A percentile compares a stretch with the other conserved stretches of the same genome.
Evolutionary conservation across 2,888 invertebrate species (phyloP).

Genomic region (Eucriotettix oculatus): DNA sequence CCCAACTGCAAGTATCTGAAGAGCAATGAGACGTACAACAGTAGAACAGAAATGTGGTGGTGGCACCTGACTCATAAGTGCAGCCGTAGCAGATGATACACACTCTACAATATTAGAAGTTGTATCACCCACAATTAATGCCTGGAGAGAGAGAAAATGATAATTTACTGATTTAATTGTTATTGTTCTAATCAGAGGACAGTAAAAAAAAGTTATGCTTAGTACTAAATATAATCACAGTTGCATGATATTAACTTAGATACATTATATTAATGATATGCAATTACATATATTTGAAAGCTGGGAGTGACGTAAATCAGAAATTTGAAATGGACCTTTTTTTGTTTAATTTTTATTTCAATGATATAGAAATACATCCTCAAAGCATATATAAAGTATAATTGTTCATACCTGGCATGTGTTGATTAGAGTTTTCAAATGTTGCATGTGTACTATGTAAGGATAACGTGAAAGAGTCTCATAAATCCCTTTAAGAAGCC

Average conservation of each 20-base stretch:
- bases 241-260: too few relatives aligned
- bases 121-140: slow-evolving; percentile 63
- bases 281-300: too few relatives aligned
- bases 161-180: too few relatives aligned
- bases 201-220: too few relatives aligned
- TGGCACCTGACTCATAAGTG: slow-evolving; percentile 78
- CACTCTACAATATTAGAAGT: slow-evolving; percentile 39
- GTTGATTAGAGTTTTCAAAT: slow-evolving; percentile 72
- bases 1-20: slow-evolving; percentile 88
- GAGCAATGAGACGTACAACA: slow-evolving; percentile 83
- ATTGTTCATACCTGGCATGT: slow-evolving; percentile 65
- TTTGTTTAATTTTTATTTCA: too few relatives aligned
- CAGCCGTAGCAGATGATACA: slow-evolving; percentile 67
- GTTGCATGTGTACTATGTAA: slow-evolving; percentile 86
- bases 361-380: too few relatives aligned
- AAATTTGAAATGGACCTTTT: too few relatives aligned
- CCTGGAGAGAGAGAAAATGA: slow-evolving; percentile 28
- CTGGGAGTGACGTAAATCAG: too few relatives aligned
- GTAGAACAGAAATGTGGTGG: slow-evolving; percentile 91
- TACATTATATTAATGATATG: too few relatives aligned
- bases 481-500: slow-evolving; percentile 84
- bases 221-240: too few relatives aligned
- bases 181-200: too few relatives aligned
- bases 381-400: too few relatives aligned
- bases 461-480: slow-evolving; percentile 86